A percentile compares a stretch with the other conserved stretches of the same genome.
These are phyloP conservation scores for Desoria tigrina DNA, from an alignment of 2,888 invertebrate genomes.

Conservation along the genomic window DNA sequence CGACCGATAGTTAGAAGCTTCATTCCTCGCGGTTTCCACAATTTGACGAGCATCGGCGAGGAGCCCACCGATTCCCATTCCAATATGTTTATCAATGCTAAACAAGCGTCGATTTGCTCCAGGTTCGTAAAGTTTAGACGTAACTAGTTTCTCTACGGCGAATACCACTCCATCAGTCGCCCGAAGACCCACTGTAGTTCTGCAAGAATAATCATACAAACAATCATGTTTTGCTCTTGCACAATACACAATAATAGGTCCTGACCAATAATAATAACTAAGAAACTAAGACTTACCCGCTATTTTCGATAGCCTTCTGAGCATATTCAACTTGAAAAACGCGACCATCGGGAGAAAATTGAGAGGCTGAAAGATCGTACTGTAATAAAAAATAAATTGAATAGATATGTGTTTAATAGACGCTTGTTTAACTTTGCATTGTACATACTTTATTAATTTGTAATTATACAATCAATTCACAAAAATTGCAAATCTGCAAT, in stretches of 20 bases:
- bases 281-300: slow-evolving; percentile 73
- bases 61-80: slow-evolving; percentile 89
- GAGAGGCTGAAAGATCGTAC: slow-evolving; percentile 99
- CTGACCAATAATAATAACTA: too few species aligned
- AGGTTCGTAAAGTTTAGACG: slow-evolving; percentile 88
- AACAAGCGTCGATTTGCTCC: slow-evolving; percentile 90
- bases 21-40: slow-evolving; percentile 88
- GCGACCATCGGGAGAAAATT: slow-evolving; percentile 98
- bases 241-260: too few species aligned
- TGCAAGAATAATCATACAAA: slow-evolving; percentile 57
- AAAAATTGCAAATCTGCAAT: neutral
- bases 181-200: slow-evolving; percentile 88
- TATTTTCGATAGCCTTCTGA: slow-evolving; percentile 96
- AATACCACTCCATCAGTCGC: slow-evolving; percentile 97
- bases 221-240: too few species aligned
- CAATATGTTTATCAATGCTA: slow-evolving; percentile 89
- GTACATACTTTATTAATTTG: neutral
- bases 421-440: neutral
- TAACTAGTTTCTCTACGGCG: slow-evolving; percentile 94
- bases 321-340: slow-evolving; percentile 99
- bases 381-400: slow-evolving; percentile 61
- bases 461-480: too few species aligned
- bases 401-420: slow-evolving; percentile 5
- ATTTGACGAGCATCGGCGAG: slow-evolving; percentile 92
- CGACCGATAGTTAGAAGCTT: slow-evolving; percentile 87